phyloP scores from a whole-genome alignment of 2,113 vertebrate genomes.

The Peromyscus maniculatus region DNA sequence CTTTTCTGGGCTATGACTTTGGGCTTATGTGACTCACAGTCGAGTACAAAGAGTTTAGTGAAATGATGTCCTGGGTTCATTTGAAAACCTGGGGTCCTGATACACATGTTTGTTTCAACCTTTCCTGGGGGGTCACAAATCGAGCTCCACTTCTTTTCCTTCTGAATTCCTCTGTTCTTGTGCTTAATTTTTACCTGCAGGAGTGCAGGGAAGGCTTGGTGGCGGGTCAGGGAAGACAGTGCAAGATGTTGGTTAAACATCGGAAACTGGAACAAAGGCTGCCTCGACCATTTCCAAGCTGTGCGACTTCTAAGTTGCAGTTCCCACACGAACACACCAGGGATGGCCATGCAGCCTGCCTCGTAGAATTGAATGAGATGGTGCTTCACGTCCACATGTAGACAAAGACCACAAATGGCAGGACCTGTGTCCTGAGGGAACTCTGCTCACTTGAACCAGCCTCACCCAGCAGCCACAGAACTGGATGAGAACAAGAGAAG shows the following conservation, averaged over 20 bases:
- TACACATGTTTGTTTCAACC: not conserved
- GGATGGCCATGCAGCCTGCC: not conserved
- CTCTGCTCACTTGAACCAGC: not conserved
- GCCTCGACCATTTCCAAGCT: not conserved
- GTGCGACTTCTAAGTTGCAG: not conserved
- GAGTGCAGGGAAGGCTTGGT: not conserved
- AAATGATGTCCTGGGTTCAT: not conserved
- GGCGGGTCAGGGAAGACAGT: not conserved
- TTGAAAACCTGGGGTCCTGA: not conserved
- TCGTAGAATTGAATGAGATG: not conserved
- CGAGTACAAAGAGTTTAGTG: not conserved
- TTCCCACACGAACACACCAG: not conserved
- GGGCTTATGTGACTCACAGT: conserved; percentile 21
- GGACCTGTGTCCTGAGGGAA: not conserved
- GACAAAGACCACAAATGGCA: not conserved
- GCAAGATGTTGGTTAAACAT: not conserved
- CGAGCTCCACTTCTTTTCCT: not conserved
- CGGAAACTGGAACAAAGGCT: not conserved
- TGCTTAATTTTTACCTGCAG: not conserved
- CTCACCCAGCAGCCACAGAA: not conserved
- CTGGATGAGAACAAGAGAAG: not conserved
- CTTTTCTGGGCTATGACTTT: not conserved
- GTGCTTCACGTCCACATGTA: not conserved
- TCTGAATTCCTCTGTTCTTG: not conserved
- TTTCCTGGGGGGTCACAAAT: not conserved